Evolutionary conservation across 2,888 invertebrate genomes (phyloP), one percentile per base, ranked within the genome.

Genomic region (Petrolisthes manimaculis): DNA sequence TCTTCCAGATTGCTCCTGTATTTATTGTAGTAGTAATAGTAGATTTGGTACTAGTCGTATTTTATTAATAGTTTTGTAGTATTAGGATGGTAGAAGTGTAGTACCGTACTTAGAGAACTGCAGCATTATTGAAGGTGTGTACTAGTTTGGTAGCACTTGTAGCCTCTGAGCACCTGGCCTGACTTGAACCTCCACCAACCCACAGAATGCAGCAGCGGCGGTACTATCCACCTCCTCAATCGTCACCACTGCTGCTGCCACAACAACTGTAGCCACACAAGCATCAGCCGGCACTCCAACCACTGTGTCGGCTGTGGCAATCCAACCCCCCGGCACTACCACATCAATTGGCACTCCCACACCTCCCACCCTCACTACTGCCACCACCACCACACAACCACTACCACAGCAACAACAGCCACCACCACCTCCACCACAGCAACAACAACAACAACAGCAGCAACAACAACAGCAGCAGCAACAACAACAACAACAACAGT

Each of bases 261-360:
- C 86, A n/a, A 88, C 86, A 84, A 83, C 88, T 78, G 79, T 83
- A 14, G 37, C 83, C 69, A 86, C 89, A 74, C 74, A 86, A 51
- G 81, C 86, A 74, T 86, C 88, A 54, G 75, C 88, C 54, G 85
- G 88, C 69, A 56, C 89, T 69, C 82, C 90, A 78, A 54, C 91
- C 82, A 80, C 81, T 14, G 61, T 56, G 24, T 9, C 61, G 37
- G 56, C 80, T 79, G 77, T 79, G 67, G 12, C 89, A 21, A 9
- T 84, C 53, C 86, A 71, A 21, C 74, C 86, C 21, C n/a, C 83
- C 51, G 24, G 78, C 54, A 71, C 90, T 55, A 80, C 83, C 24
- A 54, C 61, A 21, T 51, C 84, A 24, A 14, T 69, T 37, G 37
- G 24, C 61, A 61, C 61, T 12, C 61, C 61, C 61, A 61, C 61